Evolutionary conservation across 1,140 invertebrate genomes (phyloP), one percentile per base, ranked within the genome.

Genomic region (Drosophila orena): DNA sequence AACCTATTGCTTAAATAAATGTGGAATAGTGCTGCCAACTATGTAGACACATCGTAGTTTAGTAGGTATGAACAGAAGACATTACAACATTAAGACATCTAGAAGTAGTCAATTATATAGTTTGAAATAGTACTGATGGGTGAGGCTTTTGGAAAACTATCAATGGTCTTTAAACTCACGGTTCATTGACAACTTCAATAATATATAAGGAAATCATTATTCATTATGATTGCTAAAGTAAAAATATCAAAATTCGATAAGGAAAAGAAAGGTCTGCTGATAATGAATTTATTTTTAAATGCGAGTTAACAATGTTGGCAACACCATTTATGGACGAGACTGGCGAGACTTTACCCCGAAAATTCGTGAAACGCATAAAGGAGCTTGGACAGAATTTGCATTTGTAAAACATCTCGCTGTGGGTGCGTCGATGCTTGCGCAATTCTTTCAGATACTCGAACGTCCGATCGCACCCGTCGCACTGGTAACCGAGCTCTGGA

Each of bases 331-430:
- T 40, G n/a, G 43, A 34, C 38, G 34, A 42, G 15, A 35, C 8
- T 10, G 37, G 14, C 37, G 37, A 27, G 43, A 76, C 52, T 76
- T 91, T 91, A 91, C 89, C 89, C 43, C 65, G 93, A 14, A 93
- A 85, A 1, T 92, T 92, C 10, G 92, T 93, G 73, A 94, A 94
- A 56, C 94, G 94, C 46, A 93, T 92, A 81, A 95, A 95, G 3
- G 92, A 81, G 64, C 94, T 93, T 5, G 93, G 92, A 86, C 95
- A 95, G 17, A 93, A 65, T 62, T 94, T 92, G 73, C 95, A 95
- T 64, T 94, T 93, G 84, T 93, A 94, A 24, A 94, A 94, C 52
- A 93, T 91, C 73, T 94, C 94, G 2, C 93, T 94, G 74, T 95
- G 94, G 35, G 93, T 94, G 52, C 94, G 90, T 30, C 93, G 85